phyloP scores from a whole-genome alignment of 2,113 vertebrate species.

The Callithrix jacchus region DNA sequence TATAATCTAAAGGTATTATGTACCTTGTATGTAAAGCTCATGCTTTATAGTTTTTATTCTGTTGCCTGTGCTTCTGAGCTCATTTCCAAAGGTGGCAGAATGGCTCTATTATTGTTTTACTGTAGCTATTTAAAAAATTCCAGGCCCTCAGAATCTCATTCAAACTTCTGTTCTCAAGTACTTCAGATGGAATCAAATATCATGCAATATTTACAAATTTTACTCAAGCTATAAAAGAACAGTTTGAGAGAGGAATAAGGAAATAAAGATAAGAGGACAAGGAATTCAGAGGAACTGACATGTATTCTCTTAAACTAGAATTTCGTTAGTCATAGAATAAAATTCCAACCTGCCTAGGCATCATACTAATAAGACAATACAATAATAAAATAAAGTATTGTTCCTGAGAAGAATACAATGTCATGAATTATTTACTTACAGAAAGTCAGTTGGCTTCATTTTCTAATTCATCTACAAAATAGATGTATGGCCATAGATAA shows the following conservation, averaged over 20 bases:
- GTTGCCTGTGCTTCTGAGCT: too few species aligned
- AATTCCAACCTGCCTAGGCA: background rate
- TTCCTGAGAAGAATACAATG: background rate
- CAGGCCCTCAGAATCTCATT: constrained; percentile 51
- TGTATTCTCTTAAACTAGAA: background rate
- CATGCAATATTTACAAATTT: constrained; percentile 71
- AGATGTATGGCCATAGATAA: background rate
- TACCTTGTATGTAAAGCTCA: background rate
- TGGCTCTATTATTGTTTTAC: constrained; percentile 56
- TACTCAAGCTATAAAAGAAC: constrained; percentile 36
- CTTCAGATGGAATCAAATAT: constrained; percentile 61
- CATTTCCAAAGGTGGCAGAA: constrained; percentile 62
- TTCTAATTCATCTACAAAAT: background rate
- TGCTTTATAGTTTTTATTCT: too few species aligned
- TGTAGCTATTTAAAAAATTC: constrained; percentile 36
- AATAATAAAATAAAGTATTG: background rate
- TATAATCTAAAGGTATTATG: background rate
- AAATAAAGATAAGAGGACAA: constrained; percentile 39
- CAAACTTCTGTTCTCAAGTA: constrained; percentile 51
- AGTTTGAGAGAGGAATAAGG: constrained; percentile 10
- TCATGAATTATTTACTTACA: background rate
- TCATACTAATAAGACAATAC: background rate
- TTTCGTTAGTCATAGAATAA: background rate
- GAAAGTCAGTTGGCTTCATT: background rate
- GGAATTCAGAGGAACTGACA: background rate